A percentile compares a stretch with the other conserved stretches of the same genome.
phyloP scores from a whole-genome alignment of 2,888 invertebrate genomes.

The Calephelis perditalis region DNA sequence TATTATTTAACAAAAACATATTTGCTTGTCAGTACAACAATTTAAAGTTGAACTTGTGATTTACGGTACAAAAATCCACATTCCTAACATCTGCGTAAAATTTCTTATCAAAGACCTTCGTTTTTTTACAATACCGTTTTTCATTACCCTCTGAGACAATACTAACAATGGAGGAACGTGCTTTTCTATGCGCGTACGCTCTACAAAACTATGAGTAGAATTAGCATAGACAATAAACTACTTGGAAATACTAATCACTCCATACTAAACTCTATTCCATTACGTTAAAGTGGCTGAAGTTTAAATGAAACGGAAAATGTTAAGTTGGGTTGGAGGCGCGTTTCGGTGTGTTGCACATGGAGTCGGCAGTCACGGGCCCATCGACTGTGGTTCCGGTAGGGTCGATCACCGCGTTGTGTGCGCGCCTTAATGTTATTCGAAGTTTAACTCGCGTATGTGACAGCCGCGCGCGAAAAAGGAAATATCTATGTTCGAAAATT shows the following conservation, averaged over 20 bases:
- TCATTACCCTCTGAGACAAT: conserved; percentile 55
- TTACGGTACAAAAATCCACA: conserved; percentile 35
- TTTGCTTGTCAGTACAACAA: neutral
- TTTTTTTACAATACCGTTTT: conserved; percentile 48
- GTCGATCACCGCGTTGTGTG: conserved; percentile 70
- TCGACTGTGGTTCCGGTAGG: conserved; percentile 78
- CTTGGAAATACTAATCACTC: conserved; percentile 20
- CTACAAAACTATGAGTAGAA: conserved; percentile 65
- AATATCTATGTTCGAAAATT: conserved; percentile 1
- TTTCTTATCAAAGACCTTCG: conserved; percentile 45
- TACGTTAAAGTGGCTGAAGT: conserved; percentile 17
- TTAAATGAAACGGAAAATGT: conserved; percentile 26
- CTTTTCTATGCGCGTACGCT: conserved; percentile 67
- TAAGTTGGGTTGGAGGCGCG: conserved; percentile 47
- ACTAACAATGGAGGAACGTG: conserved; percentile 56
- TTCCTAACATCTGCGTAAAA: conserved; percentile 51
- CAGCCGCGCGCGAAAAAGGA: conserved; percentile 49
- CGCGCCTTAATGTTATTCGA: conserved; percentile 50
- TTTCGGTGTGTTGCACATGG: conserved; percentile 73
- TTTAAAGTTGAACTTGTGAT: conserved; percentile 21
- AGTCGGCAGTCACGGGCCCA: conserved; percentile 69
- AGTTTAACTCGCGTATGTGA: conserved; percentile 43
- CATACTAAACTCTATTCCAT: conserved; percentile 33
- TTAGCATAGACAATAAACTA: conserved; percentile 36
- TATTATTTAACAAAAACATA: neutral